phyloP scores from a whole-genome alignment of 1,140 invertebrate genomes.

The Ips typographus region DNA sequence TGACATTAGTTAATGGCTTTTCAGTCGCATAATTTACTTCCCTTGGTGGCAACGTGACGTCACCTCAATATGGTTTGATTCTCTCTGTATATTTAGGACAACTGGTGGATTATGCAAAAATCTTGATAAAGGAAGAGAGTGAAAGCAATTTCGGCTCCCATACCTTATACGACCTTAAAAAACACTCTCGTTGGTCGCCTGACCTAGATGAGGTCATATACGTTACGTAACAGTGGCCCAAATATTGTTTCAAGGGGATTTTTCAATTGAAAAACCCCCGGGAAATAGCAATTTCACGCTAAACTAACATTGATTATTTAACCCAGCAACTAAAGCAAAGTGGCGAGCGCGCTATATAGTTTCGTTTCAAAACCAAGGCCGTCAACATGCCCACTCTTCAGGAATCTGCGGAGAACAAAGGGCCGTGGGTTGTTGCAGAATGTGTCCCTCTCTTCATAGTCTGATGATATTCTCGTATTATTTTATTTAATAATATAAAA shows the following conservation, averaged over 20 bases:
- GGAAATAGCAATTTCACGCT: background rate
- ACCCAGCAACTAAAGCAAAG: background rate
- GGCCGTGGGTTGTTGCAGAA: constrained; percentile 24
- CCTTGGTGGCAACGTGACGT: no score
- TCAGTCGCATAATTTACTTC: no score
- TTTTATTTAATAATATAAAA: no score
- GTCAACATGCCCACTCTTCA: constrained; percentile 26
- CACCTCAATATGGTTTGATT: no score
- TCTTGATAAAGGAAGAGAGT: no score
- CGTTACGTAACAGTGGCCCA: no score
- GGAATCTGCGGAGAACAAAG: constrained; percentile 20
- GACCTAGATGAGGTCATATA: background rate
- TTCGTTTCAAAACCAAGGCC: constrained; percentile 18
- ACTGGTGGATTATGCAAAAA: no score
- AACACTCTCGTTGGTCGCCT: background rate
- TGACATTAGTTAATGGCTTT: no score
- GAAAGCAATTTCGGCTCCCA: no score
- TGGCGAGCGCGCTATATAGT: background rate
- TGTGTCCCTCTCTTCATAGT: background rate
- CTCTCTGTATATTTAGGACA: no score
- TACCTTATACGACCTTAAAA: background rate
- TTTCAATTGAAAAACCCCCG: background rate
- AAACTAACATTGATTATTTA: background rate
- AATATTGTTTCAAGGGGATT: background rate
- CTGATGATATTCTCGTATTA: background rate